Conservation (phyloP, 2,888 invertebrate species). For the Anticlea derivata region DNA sequence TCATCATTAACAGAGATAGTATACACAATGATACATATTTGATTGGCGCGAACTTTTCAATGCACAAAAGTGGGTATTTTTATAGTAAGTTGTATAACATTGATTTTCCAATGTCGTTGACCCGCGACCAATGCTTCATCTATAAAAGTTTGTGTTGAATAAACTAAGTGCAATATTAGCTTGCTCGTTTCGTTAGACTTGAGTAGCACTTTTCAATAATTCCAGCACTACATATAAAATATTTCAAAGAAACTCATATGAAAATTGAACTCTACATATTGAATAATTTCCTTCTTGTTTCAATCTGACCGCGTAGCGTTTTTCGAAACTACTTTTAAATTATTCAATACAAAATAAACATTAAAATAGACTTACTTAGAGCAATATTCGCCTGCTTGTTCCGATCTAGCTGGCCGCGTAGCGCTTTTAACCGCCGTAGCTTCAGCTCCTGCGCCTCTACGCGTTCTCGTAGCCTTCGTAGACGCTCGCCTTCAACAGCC, state of each 20-base stretch:
- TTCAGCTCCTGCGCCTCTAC: slow-evolving; percentile 98
- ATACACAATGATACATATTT: too few relatives aligned
- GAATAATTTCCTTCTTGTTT: neutral
- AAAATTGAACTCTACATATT: too few relatives aligned
- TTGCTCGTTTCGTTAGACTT: neutral
- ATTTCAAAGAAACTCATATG: too few relatives aligned
- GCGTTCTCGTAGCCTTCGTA: slow-evolving; percentile 93
- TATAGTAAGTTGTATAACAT: too few relatives aligned
- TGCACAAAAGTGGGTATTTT: too few relatives aligned
- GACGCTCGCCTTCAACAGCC: slow-evolving; percentile 94
- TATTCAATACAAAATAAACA: neutral
- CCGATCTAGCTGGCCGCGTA: slow-evolving; percentile 96
- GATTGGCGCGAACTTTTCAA: too few relatives aligned
- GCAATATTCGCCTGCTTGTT: slow-evolving; percentile 96
- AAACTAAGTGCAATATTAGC: neutral
- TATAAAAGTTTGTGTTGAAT: too few relatives aligned
- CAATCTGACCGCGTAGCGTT: neutral
- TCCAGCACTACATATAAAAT: too few relatives aligned
- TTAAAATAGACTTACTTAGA: slow-evolving; percentile 89
- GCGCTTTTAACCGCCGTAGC: slow-evolving; percentile 93
- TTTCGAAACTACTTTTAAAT: neutral
- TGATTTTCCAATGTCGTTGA: too few relatives aligned
- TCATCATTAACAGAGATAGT: too few relatives aligned
- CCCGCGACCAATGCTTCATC: too few relatives aligned
- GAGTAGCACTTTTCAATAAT: too few relatives aligned